Conservation (phyloP, 2,888 invertebrate genomes). For the Fragum whitleyi region DNA sequence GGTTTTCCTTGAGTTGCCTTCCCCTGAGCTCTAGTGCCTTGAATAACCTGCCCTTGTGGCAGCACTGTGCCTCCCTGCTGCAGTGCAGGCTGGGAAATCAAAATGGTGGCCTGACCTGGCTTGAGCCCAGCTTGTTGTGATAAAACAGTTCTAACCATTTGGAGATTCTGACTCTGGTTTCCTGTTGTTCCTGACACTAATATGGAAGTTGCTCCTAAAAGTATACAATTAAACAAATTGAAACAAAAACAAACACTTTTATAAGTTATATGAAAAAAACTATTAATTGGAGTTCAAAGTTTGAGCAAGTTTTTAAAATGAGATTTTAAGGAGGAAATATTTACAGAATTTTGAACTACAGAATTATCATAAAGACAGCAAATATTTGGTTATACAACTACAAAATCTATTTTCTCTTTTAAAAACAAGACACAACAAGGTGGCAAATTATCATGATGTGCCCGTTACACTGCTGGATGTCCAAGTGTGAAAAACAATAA, state of each 20-base stretch:
- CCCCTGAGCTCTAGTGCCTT: constrained; percentile 69
- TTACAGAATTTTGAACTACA: too few relatives aligned
- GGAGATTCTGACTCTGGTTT: constrained; percentile 78
- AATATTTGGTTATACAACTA: too few relatives aligned
- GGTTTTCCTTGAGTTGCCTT: constrained; percentile 79
- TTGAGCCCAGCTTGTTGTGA: constrained; percentile 81
- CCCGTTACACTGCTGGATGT: too few relatives aligned
- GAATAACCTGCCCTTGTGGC: constrained; percentile 74
- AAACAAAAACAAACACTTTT: constrained; percentile 3
- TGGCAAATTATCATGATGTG: too few relatives aligned
- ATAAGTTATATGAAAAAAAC: too few relatives aligned
- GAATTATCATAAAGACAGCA: too few relatives aligned
- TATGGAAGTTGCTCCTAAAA: constrained; percentile 56
- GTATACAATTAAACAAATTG: neutral
- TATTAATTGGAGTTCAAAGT: too few relatives aligned
- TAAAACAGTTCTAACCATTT: constrained; percentile 83
- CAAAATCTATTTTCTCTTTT: too few relatives aligned
- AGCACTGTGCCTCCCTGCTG: constrained; percentile 70
- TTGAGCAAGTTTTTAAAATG: too few relatives aligned
- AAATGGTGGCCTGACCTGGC: constrained; percentile 82
- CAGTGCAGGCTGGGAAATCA: constrained; percentile 81
- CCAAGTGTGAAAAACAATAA: too few relatives aligned
- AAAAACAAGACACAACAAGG: too few relatives aligned
- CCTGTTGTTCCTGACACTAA: constrained; percentile 66
- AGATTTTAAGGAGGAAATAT: too few relatives aligned